phyloP scores from a whole-genome alignment of 2,888 invertebrate species.

The Diaprepes abbreviatus region DNA sequence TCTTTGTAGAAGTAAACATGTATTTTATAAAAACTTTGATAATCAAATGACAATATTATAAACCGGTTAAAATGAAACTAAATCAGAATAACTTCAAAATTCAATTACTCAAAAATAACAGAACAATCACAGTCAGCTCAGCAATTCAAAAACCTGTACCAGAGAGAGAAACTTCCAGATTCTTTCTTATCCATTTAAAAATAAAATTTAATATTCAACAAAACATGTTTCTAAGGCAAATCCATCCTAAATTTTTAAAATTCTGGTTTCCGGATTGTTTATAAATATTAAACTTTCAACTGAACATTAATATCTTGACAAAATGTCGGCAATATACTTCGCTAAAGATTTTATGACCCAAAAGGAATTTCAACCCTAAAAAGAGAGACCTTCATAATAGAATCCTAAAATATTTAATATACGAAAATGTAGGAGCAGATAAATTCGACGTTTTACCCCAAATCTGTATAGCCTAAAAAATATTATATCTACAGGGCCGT shows the following conservation, averaged over 20 bases:
- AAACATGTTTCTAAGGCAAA: too few species aligned
- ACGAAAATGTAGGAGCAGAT: constrained; percentile 30
- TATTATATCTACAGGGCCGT: neutral
- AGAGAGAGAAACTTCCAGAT: too few species aligned
- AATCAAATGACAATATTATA: too few species aligned
- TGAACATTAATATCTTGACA: constrained; percentile 29
- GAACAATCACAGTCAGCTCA: too few species aligned
- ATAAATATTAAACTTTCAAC: constrained; percentile 27
- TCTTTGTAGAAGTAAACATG: too few species aligned
- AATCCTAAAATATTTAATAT: constrained; percentile 41
- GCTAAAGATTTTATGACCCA: constrained; percentile 32
- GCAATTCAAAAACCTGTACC: too few species aligned
- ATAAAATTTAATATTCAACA: too few species aligned
- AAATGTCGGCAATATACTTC: constrained; percentile 27
- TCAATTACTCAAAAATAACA: too few species aligned
- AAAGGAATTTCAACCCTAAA: constrained; percentile 27
- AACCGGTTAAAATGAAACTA: too few species aligned
- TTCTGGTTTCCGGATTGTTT: neutral
- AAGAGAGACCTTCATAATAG: constrained; percentile 38
- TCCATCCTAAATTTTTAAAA: neutral
- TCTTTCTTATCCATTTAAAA: too few species aligned
- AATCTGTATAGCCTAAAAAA: constrained; percentile 28
- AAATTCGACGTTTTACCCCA: constrained; percentile 26
- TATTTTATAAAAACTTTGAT: too few species aligned
- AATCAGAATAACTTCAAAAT: too few species aligned